A percentile compares a stretch with the other conserved stretches of the same genome.
Evolutionary conservation across 2,888 invertebrate genomes (phyloP).

Genomic region (Blomia tropicalis): DNA sequence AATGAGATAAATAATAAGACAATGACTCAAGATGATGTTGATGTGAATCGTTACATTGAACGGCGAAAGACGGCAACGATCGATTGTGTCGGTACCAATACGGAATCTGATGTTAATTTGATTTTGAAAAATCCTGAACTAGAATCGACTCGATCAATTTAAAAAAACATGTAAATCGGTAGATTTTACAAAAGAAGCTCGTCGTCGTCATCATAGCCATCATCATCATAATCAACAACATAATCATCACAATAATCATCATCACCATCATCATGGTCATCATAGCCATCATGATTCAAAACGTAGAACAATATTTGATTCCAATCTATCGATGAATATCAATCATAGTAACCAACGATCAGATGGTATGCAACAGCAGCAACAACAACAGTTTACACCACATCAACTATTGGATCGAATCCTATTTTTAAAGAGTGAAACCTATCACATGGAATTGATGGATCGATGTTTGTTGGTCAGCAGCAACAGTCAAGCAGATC

Average conservation of each 20-base stretch:
- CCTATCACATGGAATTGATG: neutral
- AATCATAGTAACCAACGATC: neutral
- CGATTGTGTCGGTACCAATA: neutral
- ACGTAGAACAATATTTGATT: neutral
- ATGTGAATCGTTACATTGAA: neutral
- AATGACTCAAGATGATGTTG: neutral
- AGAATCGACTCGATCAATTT: neutral
- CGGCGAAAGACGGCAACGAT: neutral
- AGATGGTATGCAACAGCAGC: neutral
- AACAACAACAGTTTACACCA: neutral
- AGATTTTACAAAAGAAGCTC: constrained; percentile 8
- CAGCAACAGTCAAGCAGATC: neutral
- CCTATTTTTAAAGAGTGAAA: neutral
- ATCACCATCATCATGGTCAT: neutral
- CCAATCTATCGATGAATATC: neutral
- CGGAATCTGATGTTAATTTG: neutral
- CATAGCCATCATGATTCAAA: neutral
- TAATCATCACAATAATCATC: neutral
- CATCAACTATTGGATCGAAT: constrained; percentile 1
- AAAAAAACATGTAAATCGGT: constrained; percentile 15
- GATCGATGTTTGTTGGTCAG: neutral
- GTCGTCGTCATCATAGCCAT: no score
- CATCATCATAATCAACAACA: neutral
- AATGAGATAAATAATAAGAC: neutral
- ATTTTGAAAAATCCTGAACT: constrained; percentile 3